These are phyloP conservation scores for Nephrotoma flavescens DNA, from an alignment of 2,888 invertebrate species.

Conservation along the genomic window DNA sequence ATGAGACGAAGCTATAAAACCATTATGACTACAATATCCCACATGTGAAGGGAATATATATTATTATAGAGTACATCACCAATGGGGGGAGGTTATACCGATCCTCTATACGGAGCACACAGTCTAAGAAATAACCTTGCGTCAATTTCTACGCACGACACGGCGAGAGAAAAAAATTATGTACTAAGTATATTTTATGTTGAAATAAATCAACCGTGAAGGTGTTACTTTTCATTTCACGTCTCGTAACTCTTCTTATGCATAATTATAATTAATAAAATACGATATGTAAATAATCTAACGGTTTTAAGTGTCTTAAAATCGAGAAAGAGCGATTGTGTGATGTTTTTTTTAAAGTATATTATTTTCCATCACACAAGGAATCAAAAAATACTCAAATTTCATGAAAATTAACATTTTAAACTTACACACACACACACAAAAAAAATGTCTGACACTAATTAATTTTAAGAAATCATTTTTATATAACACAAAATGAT, in stretches of 20 bases:
- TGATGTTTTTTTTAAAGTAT: neutral
- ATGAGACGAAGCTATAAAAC: neutral
- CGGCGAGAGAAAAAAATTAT: neutral
- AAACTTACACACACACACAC: neutral
- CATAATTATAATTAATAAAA: neutral
- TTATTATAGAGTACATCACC: neutral
- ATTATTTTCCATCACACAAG: neutral
- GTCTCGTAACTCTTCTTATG: neutral
- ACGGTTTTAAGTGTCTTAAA: neutral
- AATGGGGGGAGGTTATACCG: neutral
- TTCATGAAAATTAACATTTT: neutral
- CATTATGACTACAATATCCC: neutral
- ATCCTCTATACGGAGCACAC: neutral
- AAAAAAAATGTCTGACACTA: neutral
- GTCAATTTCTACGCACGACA: neutral
- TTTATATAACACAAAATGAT: neutral
- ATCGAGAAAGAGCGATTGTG: neutral
- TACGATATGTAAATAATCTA: neutral
- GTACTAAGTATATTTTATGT: neutral
- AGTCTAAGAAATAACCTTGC: neutral
- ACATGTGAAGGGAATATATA: neutral
- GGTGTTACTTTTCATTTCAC: neutral
- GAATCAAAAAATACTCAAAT: neutral
- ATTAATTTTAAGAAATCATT: neutral
- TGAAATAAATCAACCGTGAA: neutral